Evolutionary conservation across 2,113 vertebrate genomes (phyloP).

Genomic region (Setophaga coronata): DNA sequence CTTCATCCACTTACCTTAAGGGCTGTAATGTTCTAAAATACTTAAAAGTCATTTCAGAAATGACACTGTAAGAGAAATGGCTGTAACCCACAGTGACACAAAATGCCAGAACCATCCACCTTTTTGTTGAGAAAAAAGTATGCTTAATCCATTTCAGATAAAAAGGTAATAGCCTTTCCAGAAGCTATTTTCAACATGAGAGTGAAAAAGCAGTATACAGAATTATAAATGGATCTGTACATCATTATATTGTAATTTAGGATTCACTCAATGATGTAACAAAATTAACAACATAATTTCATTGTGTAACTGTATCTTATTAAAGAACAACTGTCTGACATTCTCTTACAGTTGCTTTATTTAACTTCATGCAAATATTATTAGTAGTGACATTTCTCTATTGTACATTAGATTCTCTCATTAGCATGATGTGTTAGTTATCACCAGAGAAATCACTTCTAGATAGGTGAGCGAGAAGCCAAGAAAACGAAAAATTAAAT

Average conservation of each 20-base stretch:
- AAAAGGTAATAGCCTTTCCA: conserved; percentile 63
- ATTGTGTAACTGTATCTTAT: conserved; percentile 81
- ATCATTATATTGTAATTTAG: conserved; percentile 80
- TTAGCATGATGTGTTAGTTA: conserved; percentile 82
- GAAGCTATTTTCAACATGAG: conserved; percentile 50
- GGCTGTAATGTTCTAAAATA: conserved; percentile 47
- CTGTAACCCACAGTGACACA: conserved; percentile 51
- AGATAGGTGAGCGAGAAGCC: conserved; percentile 75
- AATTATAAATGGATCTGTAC: conserved; percentile 76
- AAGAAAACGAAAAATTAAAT: conserved; percentile 79
- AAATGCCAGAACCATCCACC: conserved; percentile 56
- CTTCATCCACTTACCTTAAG: conserved; percentile 50
- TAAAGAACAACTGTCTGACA: conserved; percentile 82
- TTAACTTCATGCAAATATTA: conserved; percentile 83
- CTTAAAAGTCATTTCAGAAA: conserved; percentile 68
- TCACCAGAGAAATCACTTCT: conserved; percentile 81
- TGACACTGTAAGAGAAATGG: conserved; percentile 47
- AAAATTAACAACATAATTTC: conserved; percentile 82
- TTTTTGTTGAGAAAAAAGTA: conserved; percentile 59
- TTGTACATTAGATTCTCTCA: conserved; percentile 81
- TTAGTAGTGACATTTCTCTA: conserved; percentile 84
- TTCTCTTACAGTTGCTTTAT: conserved; percentile 81
- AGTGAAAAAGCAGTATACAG: conserved; percentile 70
- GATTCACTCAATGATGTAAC: conserved; percentile 81
- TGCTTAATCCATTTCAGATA: conserved; percentile 67